These are phyloP conservation scores for Parnassius mnemosyne DNA, from an alignment of 2,888 invertebrate genomes.

Conservation along the genomic window DNA sequence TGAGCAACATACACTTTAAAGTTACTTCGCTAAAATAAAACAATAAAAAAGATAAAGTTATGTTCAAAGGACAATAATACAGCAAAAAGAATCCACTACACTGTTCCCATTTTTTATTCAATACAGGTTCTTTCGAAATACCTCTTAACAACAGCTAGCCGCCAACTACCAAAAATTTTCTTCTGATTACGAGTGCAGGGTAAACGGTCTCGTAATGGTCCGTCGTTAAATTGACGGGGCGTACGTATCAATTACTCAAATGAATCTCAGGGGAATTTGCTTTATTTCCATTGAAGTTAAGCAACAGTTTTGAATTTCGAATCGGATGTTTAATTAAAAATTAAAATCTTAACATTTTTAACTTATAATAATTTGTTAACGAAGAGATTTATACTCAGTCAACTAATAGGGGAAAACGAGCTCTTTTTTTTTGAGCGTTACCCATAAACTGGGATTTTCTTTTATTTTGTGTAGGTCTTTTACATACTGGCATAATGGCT, in stretches of 20 bases:
- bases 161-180: conserved; percentile 37
- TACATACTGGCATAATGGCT: too few species aligned
- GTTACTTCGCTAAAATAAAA: neutral
- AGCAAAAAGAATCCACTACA: conserved; percentile 11
- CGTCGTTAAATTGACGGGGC: conserved; percentile 49
- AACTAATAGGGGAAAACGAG: too few species aligned
- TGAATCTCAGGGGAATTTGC: conserved; percentile 48
- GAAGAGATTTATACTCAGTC: too few species aligned
- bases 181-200: conserved; percentile 40
- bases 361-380: too few species aligned
- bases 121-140: conserved; percentile 16
- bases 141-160: conserved; percentile 18
- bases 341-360: neutral
- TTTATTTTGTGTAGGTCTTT: too few species aligned
- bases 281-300: conserved; percentile 28
- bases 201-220: conserved; percentile 41
- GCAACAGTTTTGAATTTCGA: neutral
- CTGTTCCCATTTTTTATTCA: conserved; percentile 11
- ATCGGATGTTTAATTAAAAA: neutral
- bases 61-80: conserved; percentile 1
- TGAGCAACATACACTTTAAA: too few species aligned
- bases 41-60: neutral
- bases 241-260: conserved; percentile 65
- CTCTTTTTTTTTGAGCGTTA: too few species aligned
- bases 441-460: too few species aligned